These are phyloP conservation scores for Drosophila nigromelanica DNA, from an alignment of 1,140 invertebrate species.

Conservation along the genomic window DNA sequence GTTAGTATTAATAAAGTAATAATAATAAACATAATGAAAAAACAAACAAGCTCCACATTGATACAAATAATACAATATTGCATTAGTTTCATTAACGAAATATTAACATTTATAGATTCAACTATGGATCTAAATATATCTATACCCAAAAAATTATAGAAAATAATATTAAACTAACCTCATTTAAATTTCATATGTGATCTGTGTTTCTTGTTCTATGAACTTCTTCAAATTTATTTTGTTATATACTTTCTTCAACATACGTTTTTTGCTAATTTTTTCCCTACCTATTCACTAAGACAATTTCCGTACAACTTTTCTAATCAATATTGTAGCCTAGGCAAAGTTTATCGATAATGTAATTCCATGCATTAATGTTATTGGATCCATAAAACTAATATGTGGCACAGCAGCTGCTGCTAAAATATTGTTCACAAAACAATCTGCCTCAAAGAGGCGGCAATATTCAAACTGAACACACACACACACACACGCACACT, in stretches of 20 bases:
- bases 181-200: too few relatives aligned
- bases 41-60: background rate
- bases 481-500: background rate
- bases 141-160: too few relatives aligned
- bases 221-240: background rate
- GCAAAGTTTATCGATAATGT: constrained; percentile 75
- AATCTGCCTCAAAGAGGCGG: constrained; percentile 47
- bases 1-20: constrained; percentile 24
- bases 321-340: constrained; percentile 27
- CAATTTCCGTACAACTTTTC: constrained; percentile 34
- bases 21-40: background rate
- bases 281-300: background rate
- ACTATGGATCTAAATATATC: too few relatives aligned
- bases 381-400: constrained; percentile 79
- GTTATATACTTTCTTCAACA: background rate
- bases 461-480: constrained; percentile 23
- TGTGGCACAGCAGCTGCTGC: constrained; percentile 64
- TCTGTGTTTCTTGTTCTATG: constrained; percentile 8
- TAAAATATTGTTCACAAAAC: constrained; percentile 78
- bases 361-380: constrained; percentile 74
- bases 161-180: too few relatives aligned
- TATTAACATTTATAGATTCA: too few relatives aligned
- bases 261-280: background rate
- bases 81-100: too few relatives aligned
- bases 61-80: too few relatives aligned